phyloP scores from a whole-genome alignment of 2,888 invertebrate species.

The Andricus curvator region DNA sequence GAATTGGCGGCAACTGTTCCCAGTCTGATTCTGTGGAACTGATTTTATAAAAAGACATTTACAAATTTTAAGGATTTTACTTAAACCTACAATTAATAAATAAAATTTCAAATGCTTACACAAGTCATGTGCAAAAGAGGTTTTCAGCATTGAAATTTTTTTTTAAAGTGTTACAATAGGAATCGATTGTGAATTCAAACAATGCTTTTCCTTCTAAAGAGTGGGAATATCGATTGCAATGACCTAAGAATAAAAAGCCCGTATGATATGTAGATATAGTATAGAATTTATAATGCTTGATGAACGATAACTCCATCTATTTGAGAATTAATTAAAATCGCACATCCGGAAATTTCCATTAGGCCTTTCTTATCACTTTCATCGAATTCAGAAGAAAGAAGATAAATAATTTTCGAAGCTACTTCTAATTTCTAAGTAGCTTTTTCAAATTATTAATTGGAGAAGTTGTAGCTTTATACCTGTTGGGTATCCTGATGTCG shows the following conservation, averaged over 20 bases:
- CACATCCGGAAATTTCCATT: neutral
- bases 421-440: neutral
- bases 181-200: conserved; percentile 22
- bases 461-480: conserved; percentile 48
- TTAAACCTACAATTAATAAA: neutral
- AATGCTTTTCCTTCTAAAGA: conserved; percentile 2
- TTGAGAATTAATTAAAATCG: neutral
- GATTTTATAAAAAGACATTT: conserved; percentile 40
- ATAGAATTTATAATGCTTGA: neutral
- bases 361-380: neutral
- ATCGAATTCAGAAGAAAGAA: neutral
- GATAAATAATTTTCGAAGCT: neutral
- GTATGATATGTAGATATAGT: neutral
- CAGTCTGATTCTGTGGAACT: conserved; percentile 73
- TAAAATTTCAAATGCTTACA: neutral
- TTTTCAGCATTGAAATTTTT: conserved; percentile 38
- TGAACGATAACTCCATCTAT: neutral
- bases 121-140: neutral
- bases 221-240: conserved; percentile 4
- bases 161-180: neutral
- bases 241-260: neutral
- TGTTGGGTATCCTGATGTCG: conserved; percentile 64
- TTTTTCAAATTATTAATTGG: neutral
- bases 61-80: conserved; percentile 22
- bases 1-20: conserved; percentile 70